These are phyloP conservation scores for Pterois miles DNA, from an alignment of 2,797 vertebrate genomes.

Conservation along the genomic window DNA sequence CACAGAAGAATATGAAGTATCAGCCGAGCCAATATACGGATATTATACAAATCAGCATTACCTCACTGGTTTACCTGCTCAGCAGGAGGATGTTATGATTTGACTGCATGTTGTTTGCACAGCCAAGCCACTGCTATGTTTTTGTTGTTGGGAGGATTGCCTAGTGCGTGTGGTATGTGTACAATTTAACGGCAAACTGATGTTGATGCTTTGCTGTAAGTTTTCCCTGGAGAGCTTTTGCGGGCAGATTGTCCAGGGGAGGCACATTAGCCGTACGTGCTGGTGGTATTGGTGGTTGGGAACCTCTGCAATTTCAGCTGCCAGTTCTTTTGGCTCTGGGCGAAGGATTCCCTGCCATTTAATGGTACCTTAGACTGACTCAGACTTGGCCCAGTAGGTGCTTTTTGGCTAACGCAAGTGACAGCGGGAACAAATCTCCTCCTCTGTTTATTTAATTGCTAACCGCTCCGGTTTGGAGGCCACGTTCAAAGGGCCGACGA, in stretches of 20 bases:
- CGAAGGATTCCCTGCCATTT: constrained; percentile 74
- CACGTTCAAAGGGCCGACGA: constrained; percentile 61
- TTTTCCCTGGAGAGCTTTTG: constrained; percentile 65
- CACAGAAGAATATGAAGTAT: not conserved
- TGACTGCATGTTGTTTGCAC: constrained; percentile 31
- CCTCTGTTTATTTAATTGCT: constrained; percentile 78
- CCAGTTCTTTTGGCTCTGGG: constrained; percentile 60
- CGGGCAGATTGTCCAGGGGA: constrained; percentile 49
- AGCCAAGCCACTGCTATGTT: constrained; percentile 27
- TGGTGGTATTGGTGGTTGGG: constrained; percentile 66
- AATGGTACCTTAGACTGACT: constrained; percentile 67
- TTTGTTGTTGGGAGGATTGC: constrained; percentile 38
- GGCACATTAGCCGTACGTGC: constrained; percentile 69
- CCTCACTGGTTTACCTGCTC: constrained; percentile 34
- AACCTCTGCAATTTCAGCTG: constrained; percentile 68
- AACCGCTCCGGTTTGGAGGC: constrained; percentile 73
- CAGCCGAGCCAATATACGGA: not conserved
- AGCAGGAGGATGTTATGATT: constrained; percentile 22
- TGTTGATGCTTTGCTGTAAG: constrained; percentile 71
- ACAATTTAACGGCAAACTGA: constrained; percentile 67
- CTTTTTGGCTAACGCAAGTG: constrained; percentile 68
- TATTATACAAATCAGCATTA: constrained; percentile 14
- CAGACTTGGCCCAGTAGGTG: constrained; percentile 63
- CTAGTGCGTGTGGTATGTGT: constrained; percentile 65
- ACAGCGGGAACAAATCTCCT: constrained; percentile 76